Conservation (phyloP, 2,113 vertebrate genomes). For the Brachyhypopomus gauderio region DNA sequence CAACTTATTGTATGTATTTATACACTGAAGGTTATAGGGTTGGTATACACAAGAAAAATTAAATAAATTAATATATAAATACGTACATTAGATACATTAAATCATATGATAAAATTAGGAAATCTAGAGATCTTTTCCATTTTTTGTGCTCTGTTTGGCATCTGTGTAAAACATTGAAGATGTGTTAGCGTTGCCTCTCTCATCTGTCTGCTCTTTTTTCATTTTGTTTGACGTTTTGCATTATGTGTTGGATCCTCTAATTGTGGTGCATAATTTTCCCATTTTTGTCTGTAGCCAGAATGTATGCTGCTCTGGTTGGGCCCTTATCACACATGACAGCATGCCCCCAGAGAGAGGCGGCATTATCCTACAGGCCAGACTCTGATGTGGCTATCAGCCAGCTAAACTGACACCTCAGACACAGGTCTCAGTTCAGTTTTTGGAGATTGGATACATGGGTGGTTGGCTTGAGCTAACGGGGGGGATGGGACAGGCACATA, state of each 20-base stretch:
- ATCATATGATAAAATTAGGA: no score
- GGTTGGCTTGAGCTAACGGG: background rate
- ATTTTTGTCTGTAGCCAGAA: background rate
- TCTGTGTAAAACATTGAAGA: background rate
- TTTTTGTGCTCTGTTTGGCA: background rate
- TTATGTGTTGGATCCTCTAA: constrained; percentile 14
- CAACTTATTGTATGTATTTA: no score
- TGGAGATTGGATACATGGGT: constrained; percentile 9
- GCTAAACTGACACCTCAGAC: constrained; percentile 39
- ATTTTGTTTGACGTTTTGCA: constrained; percentile 8
- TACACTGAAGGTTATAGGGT: no score
- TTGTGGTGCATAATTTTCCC: constrained; percentile 23
- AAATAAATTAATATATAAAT: no score
- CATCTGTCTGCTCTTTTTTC: background rate
- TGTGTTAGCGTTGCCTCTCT: background rate
- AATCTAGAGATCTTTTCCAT: background rate
- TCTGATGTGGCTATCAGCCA: constrained; percentile 36
- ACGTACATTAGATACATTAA: no score
- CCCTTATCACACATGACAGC: constrained; percentile 34
- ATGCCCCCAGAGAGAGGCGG: constrained; percentile 12
- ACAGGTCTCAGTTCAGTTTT: constrained; percentile 34
- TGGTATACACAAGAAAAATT: no score
- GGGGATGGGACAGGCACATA: background rate
- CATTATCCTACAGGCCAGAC: constrained; percentile 38
- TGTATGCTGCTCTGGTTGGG: background rate